Conservation (phyloP, 2,888 invertebrate species). For the Cryptus armator region DNA sequence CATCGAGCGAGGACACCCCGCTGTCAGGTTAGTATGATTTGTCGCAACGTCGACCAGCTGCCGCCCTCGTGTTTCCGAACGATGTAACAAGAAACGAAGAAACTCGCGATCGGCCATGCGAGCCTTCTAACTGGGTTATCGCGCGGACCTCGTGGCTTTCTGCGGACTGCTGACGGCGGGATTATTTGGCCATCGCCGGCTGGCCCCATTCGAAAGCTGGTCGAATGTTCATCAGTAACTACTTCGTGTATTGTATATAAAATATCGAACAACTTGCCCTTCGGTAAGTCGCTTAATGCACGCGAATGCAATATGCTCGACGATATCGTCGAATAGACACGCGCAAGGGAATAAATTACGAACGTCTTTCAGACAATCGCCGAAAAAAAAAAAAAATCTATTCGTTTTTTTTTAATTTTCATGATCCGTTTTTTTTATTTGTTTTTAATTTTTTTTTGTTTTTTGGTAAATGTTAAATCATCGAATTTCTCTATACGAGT, state of each 20-base stretch:
- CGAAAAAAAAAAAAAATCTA: not conserved
- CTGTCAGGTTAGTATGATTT: conserved; percentile 82
- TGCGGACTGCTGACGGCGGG: conserved; percentile 55
- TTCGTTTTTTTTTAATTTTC: not conserved
- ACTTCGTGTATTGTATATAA: conserved; percentile 26
- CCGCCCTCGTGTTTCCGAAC: conserved; percentile 73
- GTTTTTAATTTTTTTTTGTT: too few species aligned
- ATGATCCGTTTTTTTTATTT: too few species aligned
- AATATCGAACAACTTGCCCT: not conserved
- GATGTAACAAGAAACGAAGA: conserved; percentile 61
- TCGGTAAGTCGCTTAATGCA: conserved; percentile 50
- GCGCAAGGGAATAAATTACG: not conserved
- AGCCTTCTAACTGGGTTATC: conserved; percentile 69
- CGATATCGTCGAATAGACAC: conserved; percentile 39
- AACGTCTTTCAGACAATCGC: not conserved
- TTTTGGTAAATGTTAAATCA: too few species aligned
- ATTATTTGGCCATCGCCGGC: conserved; percentile 28
- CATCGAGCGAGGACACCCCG: conserved; percentile 68
- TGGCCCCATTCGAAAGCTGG: conserved; percentile 65
- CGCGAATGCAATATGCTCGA: conserved; percentile 63
- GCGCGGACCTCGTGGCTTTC: conserved; percentile 43
- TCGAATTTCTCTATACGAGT: too few species aligned
- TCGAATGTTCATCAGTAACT: conserved; percentile 45
- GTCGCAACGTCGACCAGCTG: conserved; percentile 82
- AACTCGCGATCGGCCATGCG: conserved; percentile 65